phyloP scores from a whole-genome alignment of 2,797 vertebrate species.

The Aulostomus chinensis region DNA sequence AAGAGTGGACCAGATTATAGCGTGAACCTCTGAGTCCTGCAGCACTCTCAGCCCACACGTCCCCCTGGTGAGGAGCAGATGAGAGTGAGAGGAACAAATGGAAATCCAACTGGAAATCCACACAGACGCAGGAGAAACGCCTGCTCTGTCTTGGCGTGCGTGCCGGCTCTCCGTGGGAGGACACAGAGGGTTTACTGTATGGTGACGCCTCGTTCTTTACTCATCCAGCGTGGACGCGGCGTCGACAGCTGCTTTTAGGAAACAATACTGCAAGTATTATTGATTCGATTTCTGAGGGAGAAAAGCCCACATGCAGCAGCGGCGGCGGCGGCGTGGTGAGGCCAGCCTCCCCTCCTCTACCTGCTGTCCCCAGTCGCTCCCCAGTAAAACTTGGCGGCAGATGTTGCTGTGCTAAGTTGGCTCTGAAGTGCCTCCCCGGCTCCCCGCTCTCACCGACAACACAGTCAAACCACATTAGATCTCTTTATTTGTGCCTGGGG shows the following conservation, averaged over 20 bases:
- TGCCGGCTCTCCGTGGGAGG: conserved; percentile 8
- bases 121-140: conserved; percentile 16
- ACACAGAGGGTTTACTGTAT: conserved; percentile 43
- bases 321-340: no score
- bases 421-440: conserved; percentile 93
- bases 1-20: conserved; percentile 22
- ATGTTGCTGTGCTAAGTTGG: conserved; percentile 89
- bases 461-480: conserved; percentile 93
- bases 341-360: conserved; percentile 82
- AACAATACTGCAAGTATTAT: conserved; percentile 81
- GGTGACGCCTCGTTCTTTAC: conserved; percentile 87
- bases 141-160: conserved; percentile 38
- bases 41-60: conserved; percentile 38
- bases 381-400: conserved; percentile 90
- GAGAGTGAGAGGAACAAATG: conserved; percentile 40
- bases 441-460: conserved; percentile 86
- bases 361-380: conserved; percentile 91
- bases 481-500: conserved; percentile 94
- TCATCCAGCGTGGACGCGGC: conserved; percentile 80
- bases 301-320: no score
- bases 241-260: conserved; percentile 84
- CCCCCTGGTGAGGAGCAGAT: conserved; percentile 43
- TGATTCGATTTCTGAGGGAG: no score
- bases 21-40: conserved; percentile 36
- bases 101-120: conserved; percentile 38